Base-by-base conservation (phyloP, 2,797 vertebrate species). In the Eupleurogrammus muticus region DNA sequence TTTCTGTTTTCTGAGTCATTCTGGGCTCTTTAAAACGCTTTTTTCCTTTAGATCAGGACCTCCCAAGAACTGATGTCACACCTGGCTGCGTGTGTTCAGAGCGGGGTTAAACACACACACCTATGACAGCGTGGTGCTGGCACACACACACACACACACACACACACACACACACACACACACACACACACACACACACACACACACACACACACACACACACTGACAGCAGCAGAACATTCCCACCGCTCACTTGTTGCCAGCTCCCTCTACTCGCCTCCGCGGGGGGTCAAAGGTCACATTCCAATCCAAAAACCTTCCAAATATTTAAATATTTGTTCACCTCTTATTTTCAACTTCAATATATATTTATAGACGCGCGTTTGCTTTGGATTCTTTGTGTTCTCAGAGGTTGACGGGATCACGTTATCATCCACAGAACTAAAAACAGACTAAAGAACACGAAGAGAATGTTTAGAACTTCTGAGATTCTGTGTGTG, bases 141-240 rank as follows among this genome's bases (percentile, higher is more conserved):
- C 28, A 28, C 28, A 3, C 12, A 38, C 36, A 38, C 36, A 38
- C 36, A 38, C 34, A 35, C 34, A 35, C 36, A 38, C 8, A 34
- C 32, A 34, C 32, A 34, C 32, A 34, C 32, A 4, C 8, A 34
- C 8, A 34, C 32, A 4, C 4, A 4, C 32, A 4, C 32, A 4
- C 8, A 8, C 8, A 34, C 4, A 8, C 32, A 34, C 4, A 34
- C 32, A 34, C 8, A 4, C 4, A 34, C n/a, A 38, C 9, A 17
- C 21, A 49, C 42, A 54, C 20, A 50, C 48, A 50, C 53, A 50
- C 14, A 35, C 32, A 67, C 46, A 66, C 21, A 49, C 13, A 40
- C 48, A 50, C 7, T 6, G 21, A 49, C 5, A 49, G 21, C 21
- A 49, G 28, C 10, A 4, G 12, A 32, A 36, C n/a, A 24, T 44